A percentile compares a stretch with the other conserved stretches of the same genome.
phyloP scores from a whole-genome alignment of 2,888 invertebrate genomes.

The Agrotis clavis region DNA sequence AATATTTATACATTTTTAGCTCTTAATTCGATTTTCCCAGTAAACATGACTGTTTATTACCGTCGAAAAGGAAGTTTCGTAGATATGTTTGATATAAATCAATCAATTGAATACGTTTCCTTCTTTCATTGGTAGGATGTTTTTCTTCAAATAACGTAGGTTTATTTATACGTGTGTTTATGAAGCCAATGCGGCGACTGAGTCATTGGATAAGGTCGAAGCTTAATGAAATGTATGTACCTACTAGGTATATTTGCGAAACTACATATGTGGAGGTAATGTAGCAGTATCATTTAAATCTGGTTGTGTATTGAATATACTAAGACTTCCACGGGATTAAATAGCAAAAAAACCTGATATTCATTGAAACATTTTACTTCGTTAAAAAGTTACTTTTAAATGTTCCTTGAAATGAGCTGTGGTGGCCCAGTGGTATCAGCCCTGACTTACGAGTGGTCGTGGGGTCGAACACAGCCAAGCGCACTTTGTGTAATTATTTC shows the following conservation, averaged over 20 bases:
- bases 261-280: neutral
- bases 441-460: too few species aligned
- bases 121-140: constrained; percentile 64
- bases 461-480: too few species aligned
- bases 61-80: constrained; percentile 16
- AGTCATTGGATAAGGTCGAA: constrained; percentile 41
- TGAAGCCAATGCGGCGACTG: constrained; percentile 40
- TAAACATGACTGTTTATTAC: constrained; percentile 24
- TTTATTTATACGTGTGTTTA: constrained; percentile 32
- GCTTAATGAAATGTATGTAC: constrained; percentile 18
- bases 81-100: constrained; percentile 53
- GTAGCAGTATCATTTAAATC: neutral
- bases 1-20: constrained; percentile 11
- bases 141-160: constrained; percentile 16
- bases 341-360: too few species aligned
- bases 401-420: too few species aligned
- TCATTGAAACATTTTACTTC: too few species aligned
- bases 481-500: too few species aligned
- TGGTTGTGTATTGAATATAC: too few species aligned
- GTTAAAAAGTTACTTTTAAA: too few species aligned
- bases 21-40: neutral
- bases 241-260: neutral
- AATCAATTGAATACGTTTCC: constrained; percentile 51
- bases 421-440: too few species aligned
- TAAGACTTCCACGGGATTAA: too few species aligned